Conservation (phyloP, 2,797 vertebrate genomes). For the Botia kubotai region DNA sequence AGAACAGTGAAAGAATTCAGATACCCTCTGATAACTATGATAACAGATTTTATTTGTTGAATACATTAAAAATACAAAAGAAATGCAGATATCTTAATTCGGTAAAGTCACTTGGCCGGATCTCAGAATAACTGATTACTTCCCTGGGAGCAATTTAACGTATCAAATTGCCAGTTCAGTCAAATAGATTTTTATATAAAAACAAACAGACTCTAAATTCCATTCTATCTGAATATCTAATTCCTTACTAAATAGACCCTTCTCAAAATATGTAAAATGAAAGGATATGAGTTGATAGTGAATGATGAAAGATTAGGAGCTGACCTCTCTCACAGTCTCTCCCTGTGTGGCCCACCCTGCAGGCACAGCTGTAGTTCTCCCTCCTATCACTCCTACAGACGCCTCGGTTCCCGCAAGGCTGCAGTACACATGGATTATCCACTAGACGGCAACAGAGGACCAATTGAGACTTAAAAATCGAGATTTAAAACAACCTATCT, state of each 20-base stretch:
- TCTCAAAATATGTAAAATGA: not conserved
- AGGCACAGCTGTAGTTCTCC: conserved; percentile 92
- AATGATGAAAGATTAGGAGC: conserved; percentile 22
- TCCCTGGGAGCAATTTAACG: not conserved
- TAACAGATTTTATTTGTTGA: not conserved
- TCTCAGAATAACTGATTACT: not conserved
- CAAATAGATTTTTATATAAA: not conserved
- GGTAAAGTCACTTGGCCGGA: not conserved
- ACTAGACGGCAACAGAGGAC: conserved; percentile 78
- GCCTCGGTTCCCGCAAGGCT: conserved; percentile 92
- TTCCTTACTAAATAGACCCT: conserved; percentile 12
- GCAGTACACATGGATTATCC: conserved; percentile 92
- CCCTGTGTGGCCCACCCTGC: conserved; percentile 93
- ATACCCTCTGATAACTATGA: not conserved
- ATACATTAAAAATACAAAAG: not conserved
- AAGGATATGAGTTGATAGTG: conserved; percentile 23
- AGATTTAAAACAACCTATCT: conserved; percentile 18
- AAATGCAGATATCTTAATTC: conserved; percentile 4
- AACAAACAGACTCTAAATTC: conserved; percentile 6
- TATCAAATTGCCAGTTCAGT: conserved; percentile 5
- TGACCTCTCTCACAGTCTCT: conserved; percentile 94
- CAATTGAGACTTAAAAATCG: conserved; percentile 20
- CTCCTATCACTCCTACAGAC: conserved; percentile 85
- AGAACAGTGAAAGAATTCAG: conserved; percentile 66
- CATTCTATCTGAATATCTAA: conserved; percentile 10